phyloP scores from a whole-genome alignment of 2,113 vertebrate genomes.

The Ginglymostoma cirratum region DNA sequence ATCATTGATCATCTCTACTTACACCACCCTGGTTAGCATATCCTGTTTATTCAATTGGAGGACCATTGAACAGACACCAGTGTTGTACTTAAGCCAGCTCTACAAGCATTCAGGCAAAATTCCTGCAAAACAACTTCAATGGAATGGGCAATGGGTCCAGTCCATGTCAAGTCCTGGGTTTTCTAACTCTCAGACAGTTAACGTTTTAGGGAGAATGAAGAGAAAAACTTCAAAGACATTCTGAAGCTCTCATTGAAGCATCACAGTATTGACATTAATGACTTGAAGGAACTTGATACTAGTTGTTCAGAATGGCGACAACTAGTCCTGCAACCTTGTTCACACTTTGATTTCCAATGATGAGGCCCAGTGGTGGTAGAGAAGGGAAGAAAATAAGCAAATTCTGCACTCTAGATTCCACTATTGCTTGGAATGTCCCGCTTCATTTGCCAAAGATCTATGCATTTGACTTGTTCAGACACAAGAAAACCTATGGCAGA shows the following conservation, averaged over 20 bases:
- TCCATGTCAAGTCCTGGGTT: background rate
- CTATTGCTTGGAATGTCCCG: background rate
- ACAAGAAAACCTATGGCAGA: background rate
- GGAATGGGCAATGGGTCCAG: background rate
- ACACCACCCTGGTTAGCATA: too few relatives aligned
- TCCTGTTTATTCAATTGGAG: background rate
- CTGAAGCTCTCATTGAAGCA: background rate
- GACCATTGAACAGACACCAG: too few relatives aligned
- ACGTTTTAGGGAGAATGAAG: background rate
- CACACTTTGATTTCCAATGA: background rate
- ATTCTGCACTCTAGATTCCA: background rate
- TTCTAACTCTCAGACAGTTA: background rate
- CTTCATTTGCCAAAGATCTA: background rate
- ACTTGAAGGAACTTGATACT: background rate
- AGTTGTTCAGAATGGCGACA: background rate
- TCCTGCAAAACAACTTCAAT: background rate
- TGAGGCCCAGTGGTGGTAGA: background rate
- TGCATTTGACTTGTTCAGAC: background rate
- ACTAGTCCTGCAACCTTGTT: background rate
- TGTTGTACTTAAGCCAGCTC: background rate
- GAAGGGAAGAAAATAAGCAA: background rate
- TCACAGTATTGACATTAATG: background rate
- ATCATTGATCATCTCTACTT: too few relatives aligned
- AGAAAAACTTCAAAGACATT: background rate
- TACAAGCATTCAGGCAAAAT: background rate